A percentile compares a stretch with the other conserved stretches of the same genome.
Evolutionary conservation across 1,140 invertebrate species (phyloP).

Genomic region (Scaptodrosophila lebanonensis): DNA sequence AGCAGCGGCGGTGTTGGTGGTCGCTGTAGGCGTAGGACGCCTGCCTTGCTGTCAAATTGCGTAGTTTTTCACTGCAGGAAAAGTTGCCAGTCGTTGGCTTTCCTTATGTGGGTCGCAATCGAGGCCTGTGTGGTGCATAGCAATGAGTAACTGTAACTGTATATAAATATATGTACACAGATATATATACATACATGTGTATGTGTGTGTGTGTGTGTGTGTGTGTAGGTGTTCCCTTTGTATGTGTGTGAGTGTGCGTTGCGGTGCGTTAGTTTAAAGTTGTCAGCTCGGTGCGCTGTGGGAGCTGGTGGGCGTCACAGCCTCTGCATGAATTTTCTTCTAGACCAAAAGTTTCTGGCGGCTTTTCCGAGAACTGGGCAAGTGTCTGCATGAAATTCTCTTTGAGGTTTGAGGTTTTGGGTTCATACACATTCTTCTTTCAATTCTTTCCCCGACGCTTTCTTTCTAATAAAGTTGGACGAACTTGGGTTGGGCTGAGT

Average conservation of each 20-base stretch:
- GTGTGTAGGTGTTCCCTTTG: too few relatives aligned
- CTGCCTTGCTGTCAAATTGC: conserved; percentile 46
- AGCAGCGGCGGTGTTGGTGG: too few relatives aligned
- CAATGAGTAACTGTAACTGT: conserved; percentile 22
- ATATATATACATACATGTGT: too few relatives aligned
- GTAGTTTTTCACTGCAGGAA: conserved; percentile 39
- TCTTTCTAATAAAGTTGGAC: too few relatives aligned
- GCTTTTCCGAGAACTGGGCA: conserved; percentile 31
- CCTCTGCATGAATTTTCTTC: too few relatives aligned
- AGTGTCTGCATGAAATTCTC: conserved; percentile 33
- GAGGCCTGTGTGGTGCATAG: conserved; percentile 52
- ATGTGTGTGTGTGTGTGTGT: conserved; percentile 10
- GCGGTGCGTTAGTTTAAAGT: conserved; percentile 60
- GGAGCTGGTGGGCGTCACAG: neutral
- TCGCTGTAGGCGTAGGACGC: conserved; percentile 15
- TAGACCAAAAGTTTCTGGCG: neutral
- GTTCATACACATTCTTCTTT: conserved; percentile 17
- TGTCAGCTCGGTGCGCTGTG: neutral
- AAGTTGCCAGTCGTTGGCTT: conserved; percentile 27
- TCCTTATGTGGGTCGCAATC: conserved; percentile 57
- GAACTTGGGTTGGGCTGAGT: too few relatives aligned
- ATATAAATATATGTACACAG: too few relatives aligned
- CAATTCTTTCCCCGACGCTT: conserved; percentile 1
- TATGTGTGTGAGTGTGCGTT: conserved; percentile 5
- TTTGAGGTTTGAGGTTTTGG: conserved; percentile 61